Evolutionary conservation across 2,888 invertebrate genomes (phyloP).

Genomic region (Tromatobia lineatoria): DNA sequence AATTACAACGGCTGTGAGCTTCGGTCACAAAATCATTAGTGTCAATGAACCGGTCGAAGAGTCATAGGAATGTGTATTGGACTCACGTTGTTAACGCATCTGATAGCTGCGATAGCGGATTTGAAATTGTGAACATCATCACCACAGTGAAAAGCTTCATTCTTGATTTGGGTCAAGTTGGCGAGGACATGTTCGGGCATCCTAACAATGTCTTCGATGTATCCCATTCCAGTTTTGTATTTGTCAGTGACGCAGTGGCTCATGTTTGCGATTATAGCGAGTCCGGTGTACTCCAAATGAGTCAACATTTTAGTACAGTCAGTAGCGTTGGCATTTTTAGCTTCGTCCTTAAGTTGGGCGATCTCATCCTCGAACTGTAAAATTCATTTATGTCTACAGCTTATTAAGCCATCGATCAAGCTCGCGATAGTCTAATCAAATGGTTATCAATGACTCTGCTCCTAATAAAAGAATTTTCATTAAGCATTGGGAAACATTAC

Average conservation of each 20-base stretch:
- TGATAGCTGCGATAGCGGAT: constrained; percentile 59
- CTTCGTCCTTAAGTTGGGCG: background rate
- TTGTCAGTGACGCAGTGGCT: constrained; percentile 68
- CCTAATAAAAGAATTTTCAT: background rate
- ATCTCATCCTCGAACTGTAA: constrained; percentile 18
- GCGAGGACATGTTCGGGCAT: constrained; percentile 40
- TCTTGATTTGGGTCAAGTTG: constrained; percentile 52
- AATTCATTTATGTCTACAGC: background rate
- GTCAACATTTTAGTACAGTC: constrained; percentile 40
- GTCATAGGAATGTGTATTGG: background rate
- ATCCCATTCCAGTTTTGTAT: constrained; percentile 64
- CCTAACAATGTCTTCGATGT: constrained; percentile 65
- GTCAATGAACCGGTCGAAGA: no score
- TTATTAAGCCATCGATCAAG: background rate
- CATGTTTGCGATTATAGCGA: constrained; percentile 43
- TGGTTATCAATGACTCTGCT: no score
- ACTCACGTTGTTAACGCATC: constrained; percentile 72
- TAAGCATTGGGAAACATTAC: constrained; percentile 24
- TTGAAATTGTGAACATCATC: constrained; percentile 48
- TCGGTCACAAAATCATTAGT: no score
- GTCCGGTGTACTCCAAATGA: constrained; percentile 11
- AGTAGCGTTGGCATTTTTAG: constrained; percentile 31
- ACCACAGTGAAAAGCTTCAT: constrained; percentile 62
- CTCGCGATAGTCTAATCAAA: no score
- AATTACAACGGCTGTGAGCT: no score